Conservation (phyloP, 2,113 vertebrate genomes). For the Bos indicus region DNA sequence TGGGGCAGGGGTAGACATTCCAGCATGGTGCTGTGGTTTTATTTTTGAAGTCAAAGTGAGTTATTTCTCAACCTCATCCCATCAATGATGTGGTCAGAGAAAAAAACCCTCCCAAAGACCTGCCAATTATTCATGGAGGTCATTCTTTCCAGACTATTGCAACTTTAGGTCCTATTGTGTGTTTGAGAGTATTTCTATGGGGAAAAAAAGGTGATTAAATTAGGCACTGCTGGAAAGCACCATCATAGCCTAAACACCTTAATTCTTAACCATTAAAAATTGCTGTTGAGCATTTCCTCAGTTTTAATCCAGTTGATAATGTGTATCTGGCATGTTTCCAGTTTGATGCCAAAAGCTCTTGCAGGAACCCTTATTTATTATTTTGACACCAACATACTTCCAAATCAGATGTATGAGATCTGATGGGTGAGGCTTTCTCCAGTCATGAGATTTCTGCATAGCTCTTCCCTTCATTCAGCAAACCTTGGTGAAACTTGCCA, state of each 20-base stretch:
- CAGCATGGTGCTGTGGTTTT: background rate
- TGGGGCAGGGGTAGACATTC: background rate
- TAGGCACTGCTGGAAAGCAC: background rate
- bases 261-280: background rate
- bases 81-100: background rate
- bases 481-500: slow-evolving; percentile 1
- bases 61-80: slow-evolving; percentile 32
- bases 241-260: background rate
- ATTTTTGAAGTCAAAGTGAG: background rate
- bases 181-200: background rate
- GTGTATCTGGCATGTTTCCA: background rate
- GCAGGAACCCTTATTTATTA: slow-evolving; percentile 3
- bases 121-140: background rate
- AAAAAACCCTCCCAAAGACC: slow-evolving; percentile 10
- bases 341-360: background rate
- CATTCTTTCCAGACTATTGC: background rate
- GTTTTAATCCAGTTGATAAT: background rate
- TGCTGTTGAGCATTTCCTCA: background rate
- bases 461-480: slow-evolving; percentile 4
- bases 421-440: background rate
- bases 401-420: background rate
- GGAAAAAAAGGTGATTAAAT: background rate
- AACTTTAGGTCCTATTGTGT: background rate
- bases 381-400: slow-evolving; percentile 35
- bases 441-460: slow-evolving; percentile 7